Percentiles rank a stretch among this genome's conserved stretches.
phyloP scores from a whole-genome alignment of 1,140 invertebrate genomes.

The Drepana arcuata region DNA sequence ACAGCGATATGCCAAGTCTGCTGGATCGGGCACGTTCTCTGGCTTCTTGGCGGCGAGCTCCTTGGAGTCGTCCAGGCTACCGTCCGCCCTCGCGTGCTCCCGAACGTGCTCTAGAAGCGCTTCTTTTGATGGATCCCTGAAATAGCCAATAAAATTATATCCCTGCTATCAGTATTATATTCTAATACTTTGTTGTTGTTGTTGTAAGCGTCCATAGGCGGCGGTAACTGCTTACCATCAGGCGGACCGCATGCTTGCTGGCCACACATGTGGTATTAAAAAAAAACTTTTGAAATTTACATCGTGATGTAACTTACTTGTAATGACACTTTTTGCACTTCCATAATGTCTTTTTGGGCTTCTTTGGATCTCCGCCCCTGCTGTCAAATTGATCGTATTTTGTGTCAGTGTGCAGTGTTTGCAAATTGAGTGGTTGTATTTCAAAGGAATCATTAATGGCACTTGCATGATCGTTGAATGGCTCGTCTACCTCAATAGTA shows the following conservation, averaged over 20 bases:
- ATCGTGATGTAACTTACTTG: constrained; percentile 77
- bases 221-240: no score
- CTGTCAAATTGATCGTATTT: constrained; percentile 31
- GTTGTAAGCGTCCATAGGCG: no score
- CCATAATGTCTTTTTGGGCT: constrained; percentile 69
- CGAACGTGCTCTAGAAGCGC: constrained; percentile 63
- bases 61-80: constrained; percentile 22
- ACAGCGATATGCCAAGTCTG: constrained; percentile 77
- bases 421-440: constrained; percentile 63
- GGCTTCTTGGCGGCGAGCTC: constrained; percentile 28
- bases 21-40: constrained; percentile 45
- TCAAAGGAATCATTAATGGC: constrained; percentile 29
- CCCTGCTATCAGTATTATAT: no score
- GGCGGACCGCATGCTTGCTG: no score
- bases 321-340: constrained; percentile 90
- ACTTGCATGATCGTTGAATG: constrained; percentile 29
- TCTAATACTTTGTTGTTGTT: no score
- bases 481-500: constrained; percentile 41
- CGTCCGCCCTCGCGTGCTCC: constrained; percentile 49
- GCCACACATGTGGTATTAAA: no score
- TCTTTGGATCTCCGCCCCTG: constrained; percentile 50
- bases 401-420: constrained; percentile 40
- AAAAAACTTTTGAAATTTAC: constrained; percentile 7
- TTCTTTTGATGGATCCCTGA: constrained; percentile 62
- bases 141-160: no score